These are phyloP conservation scores for Cryptocephalus moraei DNA, from an alignment of 2,888 invertebrate species.

Conservation along the genomic window DNA sequence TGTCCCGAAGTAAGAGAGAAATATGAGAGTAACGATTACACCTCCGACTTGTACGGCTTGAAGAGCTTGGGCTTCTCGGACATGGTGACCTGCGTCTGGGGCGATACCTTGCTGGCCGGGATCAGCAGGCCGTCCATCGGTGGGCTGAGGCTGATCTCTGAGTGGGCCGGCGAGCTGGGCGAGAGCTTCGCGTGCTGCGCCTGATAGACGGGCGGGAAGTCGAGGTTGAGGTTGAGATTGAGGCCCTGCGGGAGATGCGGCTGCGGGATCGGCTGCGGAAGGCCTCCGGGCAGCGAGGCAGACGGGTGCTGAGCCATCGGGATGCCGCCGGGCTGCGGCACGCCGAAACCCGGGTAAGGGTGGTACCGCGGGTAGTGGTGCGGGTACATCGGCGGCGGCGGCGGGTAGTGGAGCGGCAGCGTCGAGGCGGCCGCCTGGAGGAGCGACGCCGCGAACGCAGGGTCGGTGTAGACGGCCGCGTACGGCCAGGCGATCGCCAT, in stretches of 20 bases:
- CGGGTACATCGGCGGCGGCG: constrained; percentile 48
- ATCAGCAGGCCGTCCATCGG: constrained; percentile 28
- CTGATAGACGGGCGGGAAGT: constrained; percentile 20
- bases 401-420: constrained; percentile 42
- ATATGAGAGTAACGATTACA: constrained; percentile 16
- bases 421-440: constrained; percentile 77
- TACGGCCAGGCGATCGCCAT: constrained; percentile 94
- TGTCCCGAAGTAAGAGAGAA: too few relatives aligned
- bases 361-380: constrained; percentile 42
- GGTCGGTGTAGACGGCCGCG: constrained; percentile 87
- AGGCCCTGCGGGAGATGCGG: constrained; percentile 24
- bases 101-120: constrained; percentile 28
- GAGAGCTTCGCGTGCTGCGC: constrained; percentile 20
- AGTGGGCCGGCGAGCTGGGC: constrained; percentile 30
- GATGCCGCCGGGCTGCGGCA: constrained; percentile 35
- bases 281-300: constrained; percentile 33
- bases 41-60: constrained; percentile 63
- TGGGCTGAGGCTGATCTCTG: constrained; percentile 36
- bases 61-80: constrained; percentile 54
- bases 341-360: constrained; percentile 40
- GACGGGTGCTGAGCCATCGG: constrained; percentile 28
- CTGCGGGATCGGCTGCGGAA: constrained; percentile 33
- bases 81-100: constrained; percentile 17
- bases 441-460: constrained; percentile 84
- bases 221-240: constrained; percentile 26